Evolutionary conservation across 1,140 invertebrate species (phyloP), one percentile per base, ranked within the genome.

Genomic region (Caerostris extrusa): DNA sequence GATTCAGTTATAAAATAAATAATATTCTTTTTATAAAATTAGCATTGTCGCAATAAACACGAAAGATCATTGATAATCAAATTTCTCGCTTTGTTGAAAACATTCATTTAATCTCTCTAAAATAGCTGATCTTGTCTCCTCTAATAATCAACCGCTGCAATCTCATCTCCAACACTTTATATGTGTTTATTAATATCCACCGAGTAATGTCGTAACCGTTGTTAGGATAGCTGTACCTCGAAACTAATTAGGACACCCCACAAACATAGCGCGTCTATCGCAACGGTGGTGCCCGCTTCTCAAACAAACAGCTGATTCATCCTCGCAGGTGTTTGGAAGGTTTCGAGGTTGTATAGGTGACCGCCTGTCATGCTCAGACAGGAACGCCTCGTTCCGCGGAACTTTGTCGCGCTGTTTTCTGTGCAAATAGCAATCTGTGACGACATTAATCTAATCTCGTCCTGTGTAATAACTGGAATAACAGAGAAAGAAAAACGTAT

Each of bases 251-350:
- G 10, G 4, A 10, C 61, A 17, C 12, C 61, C 61, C 61, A 64
- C 12, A 64, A 64, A 64, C 12, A 64, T 14, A 64, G 61, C 12
- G 17, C 7, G 61, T 64, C 61, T 17, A 64, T 34, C 34, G 34
- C 34, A 34, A 34, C 34, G 34, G 34, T 5, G 61, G 61, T 64
- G 17, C 61, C 61, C 61, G 14, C 61, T 64, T 64, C 8, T 8
- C 5, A 50, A 81, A 34, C 71, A 81, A 81, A 81, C 53, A 81
- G 71, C 71, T 81, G 71, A 81, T 50, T 81, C 71, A 81, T 34
- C 50, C 34, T 34, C 8, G 71, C 71, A 81, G 71, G 71, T 81
- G 71, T 50, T 64, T 8, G 71, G n/a, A 81, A 50, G 19, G 4
- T 7, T 81, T 81, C 34, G 71, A 81, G 71, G 71, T 8, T 55